Percentiles rank a stretch among this genome's conserved stretches.
These are phyloP conservation scores for Ctenochaetus hawaiiensis DNA, from an alignment of 2,797 vertebrate genomes.

Conservation along the genomic window DNA sequence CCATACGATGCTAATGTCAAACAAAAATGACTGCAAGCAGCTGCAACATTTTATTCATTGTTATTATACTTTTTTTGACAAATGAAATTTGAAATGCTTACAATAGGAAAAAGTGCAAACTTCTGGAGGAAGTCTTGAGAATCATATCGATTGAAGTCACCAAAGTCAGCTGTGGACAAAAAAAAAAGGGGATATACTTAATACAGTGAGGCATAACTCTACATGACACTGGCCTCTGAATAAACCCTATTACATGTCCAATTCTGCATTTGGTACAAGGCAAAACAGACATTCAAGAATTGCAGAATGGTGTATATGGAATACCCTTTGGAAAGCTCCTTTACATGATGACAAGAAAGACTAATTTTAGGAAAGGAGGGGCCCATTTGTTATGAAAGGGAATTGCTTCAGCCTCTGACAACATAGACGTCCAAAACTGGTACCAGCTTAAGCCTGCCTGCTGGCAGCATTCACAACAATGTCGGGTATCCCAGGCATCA, in stretches of 20 bases:
- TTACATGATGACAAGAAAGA: slow-evolving; percentile 47
- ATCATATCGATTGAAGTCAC: slow-evolving; percentile 97
- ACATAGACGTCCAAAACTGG: slow-evolving; percentile 55
- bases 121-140: slow-evolving; percentile 98
- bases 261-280: slow-evolving; percentile 37
- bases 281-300: slow-evolving; percentile 39
- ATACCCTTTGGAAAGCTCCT: slow-evolving; percentile 44
- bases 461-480: slow-evolving; percentile 76
- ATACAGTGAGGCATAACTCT: neutral
- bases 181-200: slow-evolving; percentile 6
- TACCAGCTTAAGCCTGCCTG: slow-evolving; percentile 64
- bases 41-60: neutral
- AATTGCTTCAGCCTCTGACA: slow-evolving; percentile 72
- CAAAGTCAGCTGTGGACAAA: slow-evolving; percentile 92
- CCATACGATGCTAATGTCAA: neutral
- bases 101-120: slow-evolving; percentile 96
- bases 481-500: slow-evolving; percentile 72
- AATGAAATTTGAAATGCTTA: slow-evolving; percentile 80
- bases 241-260: slow-evolving; percentile 20
- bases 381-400: slow-evolving; percentile 64
- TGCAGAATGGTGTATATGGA: slow-evolving; percentile 35
- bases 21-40: neutral
- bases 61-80: neutral
- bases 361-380: slow-evolving; percentile 74
- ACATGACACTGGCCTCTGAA: slow-evolving; percentile 12